Base-by-base conservation (phyloP, 1,140 invertebrate genomes). In the Babylonia areolata region DNA sequence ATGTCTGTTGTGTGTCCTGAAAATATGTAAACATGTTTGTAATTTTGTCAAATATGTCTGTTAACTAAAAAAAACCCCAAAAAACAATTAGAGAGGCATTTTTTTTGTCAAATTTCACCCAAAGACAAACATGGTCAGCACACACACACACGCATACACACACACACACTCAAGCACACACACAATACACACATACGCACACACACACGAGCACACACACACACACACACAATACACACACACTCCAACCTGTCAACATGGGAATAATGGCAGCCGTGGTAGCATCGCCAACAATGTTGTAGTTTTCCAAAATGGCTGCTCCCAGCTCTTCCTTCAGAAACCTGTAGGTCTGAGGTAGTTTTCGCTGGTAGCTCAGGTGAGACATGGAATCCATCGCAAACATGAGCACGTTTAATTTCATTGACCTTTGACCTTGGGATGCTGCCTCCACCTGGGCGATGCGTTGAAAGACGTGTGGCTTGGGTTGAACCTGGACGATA, bases 261-360 rank as follows among this genome's bases (percentile, higher is more conserved):
- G 92, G 92, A 69, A 93, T 90, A 0, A 93, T 58, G 39, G 90
- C 90, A 1, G 92, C 91, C 17, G 91, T 91, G 15, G 92, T 93
- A 23, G 89, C 92, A 89, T 93, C 92, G 0, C 92, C 92, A 9
- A 93, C 90, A 83, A 93, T 93, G 83, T 93, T 93, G 83, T 93
- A 93, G 20, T 89, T 90, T 86, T 93, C 85, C 78, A 93, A 85
- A 64, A 92, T 87, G 0, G 89, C 87, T 23, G 90, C 87, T 31
- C 87, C 88, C 46, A 93, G 86, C 15, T 86, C 85, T 39, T 92
- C 88, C 84, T 90, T 90, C 40, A 93, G 77, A 31, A 87, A 91
- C 31, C 83, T 86, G 77, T 91, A 91, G 2, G 92, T 92, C 69
- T 84, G 58, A 5, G 92, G 92, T n/a, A 93, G 86, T 82, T 92